Base-by-base conservation (phyloP, 2,888 invertebrate species). In the Parascotia fuliginaria region DNA sequence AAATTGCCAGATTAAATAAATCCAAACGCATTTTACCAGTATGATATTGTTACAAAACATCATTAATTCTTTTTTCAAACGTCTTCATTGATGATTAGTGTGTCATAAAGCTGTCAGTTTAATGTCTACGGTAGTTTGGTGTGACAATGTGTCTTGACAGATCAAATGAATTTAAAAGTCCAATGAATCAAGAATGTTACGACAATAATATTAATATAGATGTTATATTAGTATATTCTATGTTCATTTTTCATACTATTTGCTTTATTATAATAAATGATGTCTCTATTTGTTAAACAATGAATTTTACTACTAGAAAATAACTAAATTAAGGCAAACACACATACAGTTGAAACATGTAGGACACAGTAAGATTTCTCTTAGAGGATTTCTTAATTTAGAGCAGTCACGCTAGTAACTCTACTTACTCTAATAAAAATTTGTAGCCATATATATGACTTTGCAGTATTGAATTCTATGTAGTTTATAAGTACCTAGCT, bases 1-100 rank as follows among this genome's bases (percentile, higher is more conserved):
- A 32, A 12, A 29, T 33, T 60, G 43, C 43, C 41, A 54, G 32
- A 46, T 36, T 5, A 27, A 39, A 33, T 58, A 42, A 40, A 22
- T 28, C n/a, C 11, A 3, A 9, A 9, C 28, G 14, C 6, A 11
- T 29, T 13, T 27, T 36, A 16, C 9, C 0, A 15, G 29, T 28
- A 13, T 19, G 9, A 40, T 40, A 16, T 12, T 12, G 11, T 29
- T 39, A 11, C 15, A 29, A 9, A 12, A 12, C 2, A 12, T 13
- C 31, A 31, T 31, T 31, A 31, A 13, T 31, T 13, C 9, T 14
- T 22, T 22, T 22, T 41, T 41, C 41, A 32, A 32, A 22, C 1
- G 32, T 22, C 14, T 31, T 41, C n/a, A 9, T 6, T 22, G 13
- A 41, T 41, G 22, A 32, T 31, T 32, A 22, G 22, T 13, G 41